Conservation (phyloP, 2,113 vertebrate genomes). For the Ancistrus triradiatus region DNA sequence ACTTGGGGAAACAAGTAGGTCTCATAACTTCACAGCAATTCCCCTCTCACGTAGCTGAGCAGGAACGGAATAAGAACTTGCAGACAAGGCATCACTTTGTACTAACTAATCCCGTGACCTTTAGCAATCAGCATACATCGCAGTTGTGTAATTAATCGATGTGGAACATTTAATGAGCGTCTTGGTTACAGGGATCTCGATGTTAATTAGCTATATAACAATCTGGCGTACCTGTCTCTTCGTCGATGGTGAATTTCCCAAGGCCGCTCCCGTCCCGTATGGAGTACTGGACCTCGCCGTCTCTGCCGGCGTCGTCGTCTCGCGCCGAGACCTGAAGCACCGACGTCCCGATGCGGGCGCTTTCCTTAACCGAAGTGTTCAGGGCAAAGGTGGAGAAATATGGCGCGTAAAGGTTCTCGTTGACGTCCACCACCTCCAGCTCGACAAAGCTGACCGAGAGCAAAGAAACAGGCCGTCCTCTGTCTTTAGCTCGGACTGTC, state of each 20-base stretch:
- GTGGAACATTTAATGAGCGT: slow-evolving; percentile 7
- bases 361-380: slow-evolving; percentile 85
- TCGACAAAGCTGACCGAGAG: slow-evolving; percentile 90
- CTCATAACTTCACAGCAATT: no score
- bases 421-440: slow-evolving; percentile 94
- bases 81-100: no score
- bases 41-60: no score
- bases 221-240: slow-evolving; percentile 84
- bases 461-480: slow-evolving; percentile 87
- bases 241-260: slow-evolving; percentile 89
- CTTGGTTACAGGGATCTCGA: background rate
- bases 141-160: background rate
- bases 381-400: slow-evolving; percentile 88
- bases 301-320: slow-evolving; percentile 86
- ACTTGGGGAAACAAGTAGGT: no score
- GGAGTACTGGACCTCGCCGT: slow-evolving; percentile 93
- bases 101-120: slow-evolving; percentile 12
- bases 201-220: slow-evolving; percentile 3
- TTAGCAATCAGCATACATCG: slow-evolving; percentile 2
- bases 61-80: no score
- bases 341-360: slow-evolving; percentile 84
- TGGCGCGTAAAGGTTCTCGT: slow-evolving; percentile 90
- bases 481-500: slow-evolving; percentile 89
- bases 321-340: slow-evolving; percentile 82
- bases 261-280: slow-evolving; percentile 92